Base-by-base conservation (phyloP, 2,113 vertebrate species). In the Poicephalus gulielmi region DNA sequence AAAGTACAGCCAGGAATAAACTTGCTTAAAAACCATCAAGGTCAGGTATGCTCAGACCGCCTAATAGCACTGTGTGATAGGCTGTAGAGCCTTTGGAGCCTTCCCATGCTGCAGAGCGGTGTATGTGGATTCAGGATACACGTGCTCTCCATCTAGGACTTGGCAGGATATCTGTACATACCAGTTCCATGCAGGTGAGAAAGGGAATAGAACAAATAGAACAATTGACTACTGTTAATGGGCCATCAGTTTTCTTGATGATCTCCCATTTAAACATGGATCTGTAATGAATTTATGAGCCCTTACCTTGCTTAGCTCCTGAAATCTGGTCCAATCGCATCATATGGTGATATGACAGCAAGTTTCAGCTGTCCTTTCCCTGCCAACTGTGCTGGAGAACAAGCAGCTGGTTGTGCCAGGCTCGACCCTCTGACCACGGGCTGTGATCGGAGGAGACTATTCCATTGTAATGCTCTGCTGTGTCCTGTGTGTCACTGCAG, bases 181-280 rank as follows among this genome's bases (percentile, higher is more conserved):
- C 68, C 53, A 49, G 24, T 50, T 90, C 60, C 76, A 37, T 4
- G 0, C 23, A 30, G 28, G 31, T 66, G 71, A 59, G 39, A 52
- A 37, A 13, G 3, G 17, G 23, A 39, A 39, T 39, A 39, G 37
- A 39, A 30, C 57, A 27, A 8, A 17, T 2, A 4, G 27, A 75
- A 18, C 30, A 68, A 49, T 30, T 69, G 63, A 1, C 52, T 17
- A 3, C 16, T 47, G 5, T 52, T 11, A 20, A 19, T 0, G 8
- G 23, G 17, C 31, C 9, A 0, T 44, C 46, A 2, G 1, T 70
- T 76, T 52, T 37, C 66, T 78, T 3, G 1, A 5, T 1, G 0
- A 17, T 76, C 35, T 88, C 44, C 37, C 4, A 2, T 33, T 80
- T 19, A 80, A 63, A 60, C 18, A 8, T 0, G 0, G 60, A 33